These are phyloP conservation scores for Stictonetta naevosa DNA, from an alignment of 2,113 vertebrate species.

Conservation along the genomic window DNA sequence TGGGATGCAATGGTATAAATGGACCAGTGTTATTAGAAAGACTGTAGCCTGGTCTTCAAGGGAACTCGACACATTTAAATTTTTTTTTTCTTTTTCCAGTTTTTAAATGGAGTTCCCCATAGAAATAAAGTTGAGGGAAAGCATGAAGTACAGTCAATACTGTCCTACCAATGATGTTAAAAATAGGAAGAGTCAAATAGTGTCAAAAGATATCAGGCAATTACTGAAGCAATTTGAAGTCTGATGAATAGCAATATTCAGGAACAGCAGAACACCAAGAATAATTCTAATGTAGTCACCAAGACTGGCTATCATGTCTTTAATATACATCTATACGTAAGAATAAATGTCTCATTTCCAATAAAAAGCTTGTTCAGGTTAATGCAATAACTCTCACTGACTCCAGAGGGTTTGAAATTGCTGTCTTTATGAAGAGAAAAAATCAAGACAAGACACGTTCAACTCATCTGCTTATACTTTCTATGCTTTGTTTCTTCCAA, in stretches of 20 bases:
- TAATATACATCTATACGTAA: background rate
- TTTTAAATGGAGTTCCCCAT: background rate
- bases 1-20: background rate
- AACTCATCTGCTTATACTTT: background rate
- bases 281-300: background rate
- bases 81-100: background rate
- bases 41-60: background rate
- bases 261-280: background rate
- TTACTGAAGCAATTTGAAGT: background rate
- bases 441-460: background rate
- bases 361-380: background rate
- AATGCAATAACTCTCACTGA: background rate
- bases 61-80: background rate
- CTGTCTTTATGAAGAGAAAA: background rate
- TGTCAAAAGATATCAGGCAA: background rate
- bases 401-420: background rate
- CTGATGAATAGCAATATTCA: background rate
- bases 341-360: background rate
- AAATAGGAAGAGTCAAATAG: background rate
- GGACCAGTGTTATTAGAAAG: background rate
- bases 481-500: background rate
- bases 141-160: background rate
- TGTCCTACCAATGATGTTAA: background rate
- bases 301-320: background rate
- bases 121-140: background rate